Percentiles rank a stretch among this genome's conserved stretches.
Conservation (phyloP, 2,888 invertebrate genomes). For the Noctua fimbriata region DNA sequence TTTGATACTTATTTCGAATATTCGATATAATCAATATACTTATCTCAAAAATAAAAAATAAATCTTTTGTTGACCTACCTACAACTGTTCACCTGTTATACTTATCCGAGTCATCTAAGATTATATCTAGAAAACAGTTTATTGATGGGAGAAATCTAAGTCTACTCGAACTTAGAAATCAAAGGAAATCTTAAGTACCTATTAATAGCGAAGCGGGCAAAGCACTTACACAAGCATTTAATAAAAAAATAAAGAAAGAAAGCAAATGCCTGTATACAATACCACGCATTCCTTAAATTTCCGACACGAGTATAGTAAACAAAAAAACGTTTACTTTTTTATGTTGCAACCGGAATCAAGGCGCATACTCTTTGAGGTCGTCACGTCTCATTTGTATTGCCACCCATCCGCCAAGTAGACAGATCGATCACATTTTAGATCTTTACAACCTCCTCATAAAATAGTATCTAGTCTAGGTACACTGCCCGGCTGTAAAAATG, state of each 20-base stretch:
- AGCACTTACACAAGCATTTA: slow-evolving; percentile 38
- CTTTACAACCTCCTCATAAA: slow-evolving; percentile 61
- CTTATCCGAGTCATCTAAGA: background rate
- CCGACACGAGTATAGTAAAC: slow-evolving; percentile 2
- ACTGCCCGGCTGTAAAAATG: background rate
- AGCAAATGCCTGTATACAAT: slow-evolving; percentile 11
- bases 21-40: background rate
- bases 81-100: background rate
- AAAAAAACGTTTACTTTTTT: slow-evolving; percentile 43
- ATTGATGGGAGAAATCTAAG: slow-evolving; percentile 36
- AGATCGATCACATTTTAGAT: slow-evolving; percentile 51
- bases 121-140: slow-evolving; percentile 4
- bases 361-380: slow-evolving; percentile 45
- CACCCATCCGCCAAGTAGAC: slow-evolving; percentile 50
- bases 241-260: slow-evolving; percentile 28
- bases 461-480: slow-evolving; percentile 23
- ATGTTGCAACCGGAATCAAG: slow-evolving; percentile 50
- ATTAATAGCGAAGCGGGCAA: slow-evolving; percentile 24
- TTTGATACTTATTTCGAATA: background rate
- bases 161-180: slow-evolving; percentile 33
- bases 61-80: background rate
- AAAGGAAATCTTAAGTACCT: slow-evolving; percentile 30
- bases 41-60: background rate
- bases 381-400: slow-evolving; percentile 58
- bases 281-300: slow-evolving; percentile 35